Base-by-base conservation (phyloP, 2,888 invertebrate species). In the Diarsia brunnea region DNA sequence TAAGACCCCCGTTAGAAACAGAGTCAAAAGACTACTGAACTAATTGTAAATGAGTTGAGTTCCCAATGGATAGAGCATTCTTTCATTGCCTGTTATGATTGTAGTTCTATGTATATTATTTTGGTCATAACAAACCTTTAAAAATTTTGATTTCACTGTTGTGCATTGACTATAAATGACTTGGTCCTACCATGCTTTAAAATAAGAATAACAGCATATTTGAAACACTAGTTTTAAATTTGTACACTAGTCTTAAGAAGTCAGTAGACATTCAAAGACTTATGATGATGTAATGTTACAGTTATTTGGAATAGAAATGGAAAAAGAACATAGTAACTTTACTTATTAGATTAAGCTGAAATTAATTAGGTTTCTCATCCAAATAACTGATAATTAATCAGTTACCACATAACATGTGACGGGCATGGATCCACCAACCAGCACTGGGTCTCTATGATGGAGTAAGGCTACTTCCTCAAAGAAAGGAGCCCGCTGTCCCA, bases 231-330 rank as follows among this genome's bases (percentile, higher is more conserved):
- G n/a, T n/a, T n/a, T n/a, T n/a, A n/a, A n/a, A n/a, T n/a, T n/a
- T n/a, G n/a, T n/a, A n/a, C n/a, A n/a, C n/a, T n/a, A n/a, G n/a
- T n/a, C n/a, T n/a, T n/a, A n/a, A n/a, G n/a, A n/a, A n/a, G n/a
- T n/a, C 27, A 31, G 11, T 49, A 75, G 4, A 61, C 61, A 27
- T 21, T 19, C 10, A 73, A 16, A 43, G 3, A 24, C 4, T 16
- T 16, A 45, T 7, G 43, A 43, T 76, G 27, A 79, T 77, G 61
- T 55, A 55, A 79, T 63, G 5, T 61, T 61, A 67, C 38, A n/a
- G 16, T 49, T 67, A 67, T 45, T 27, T 31, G n/a, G 16, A 27
- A 19, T n/a, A n/a, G n/a, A n/a, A n/a, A 31, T n/a, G 19, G 0
- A 53, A 27, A 49, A 43, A 27, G 2, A 45, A 43, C 21, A 51